These are phyloP conservation scores for Dicranocentrus wangi DNA, from an alignment of 2,888 invertebrate species.

Conservation along the genomic window DNA sequence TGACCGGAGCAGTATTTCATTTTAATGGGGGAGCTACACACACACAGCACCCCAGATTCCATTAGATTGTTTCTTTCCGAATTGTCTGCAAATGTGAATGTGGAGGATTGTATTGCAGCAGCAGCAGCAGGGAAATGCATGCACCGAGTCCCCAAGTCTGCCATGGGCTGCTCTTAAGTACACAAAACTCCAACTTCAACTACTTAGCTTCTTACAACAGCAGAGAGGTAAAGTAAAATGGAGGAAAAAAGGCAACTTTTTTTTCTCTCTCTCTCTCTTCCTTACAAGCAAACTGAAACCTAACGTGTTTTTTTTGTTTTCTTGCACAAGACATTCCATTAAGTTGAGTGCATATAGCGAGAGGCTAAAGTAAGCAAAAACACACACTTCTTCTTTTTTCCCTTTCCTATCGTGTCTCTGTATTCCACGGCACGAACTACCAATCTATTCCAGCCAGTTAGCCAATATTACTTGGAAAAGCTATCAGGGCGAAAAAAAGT, in stretches of 20 bases:
- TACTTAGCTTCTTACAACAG: conserved; percentile 50
- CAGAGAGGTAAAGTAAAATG: conserved; percentile 20
- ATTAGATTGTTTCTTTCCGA: conserved; percentile 76
- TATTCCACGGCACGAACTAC: conserved; percentile 47
- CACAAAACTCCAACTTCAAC: conserved; percentile 2
- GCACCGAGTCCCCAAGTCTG: no score
- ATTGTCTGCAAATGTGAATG: conserved; percentile 57
- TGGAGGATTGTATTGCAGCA: conserved; percentile 47
- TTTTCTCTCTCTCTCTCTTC: conserved; percentile 23
- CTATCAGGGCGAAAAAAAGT: conserved; percentile 37
- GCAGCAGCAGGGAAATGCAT: conserved; percentile 17
- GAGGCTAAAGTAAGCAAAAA: conserved; percentile 54
- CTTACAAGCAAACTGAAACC: background rate
- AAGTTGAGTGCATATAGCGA: conserved; percentile 55
- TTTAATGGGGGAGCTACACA: conserved; percentile 77
- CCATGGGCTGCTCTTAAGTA: background rate
- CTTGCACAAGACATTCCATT: conserved; percentile 55
- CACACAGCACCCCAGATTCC: conserved; percentile 77
- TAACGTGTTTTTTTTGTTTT: conserved; percentile 28
- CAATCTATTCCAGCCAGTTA: conserved; percentile 17
- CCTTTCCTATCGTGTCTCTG: background rate
- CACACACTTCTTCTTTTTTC: conserved; percentile 30
- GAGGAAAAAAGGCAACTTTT: conserved; percentile 29
- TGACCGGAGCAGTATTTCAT: conserved; percentile 76
- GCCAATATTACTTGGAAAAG: conserved; percentile 53